Percentiles rank a stretch among this genome's conserved stretches.
These are phyloP conservation scores for Eulimnadia texana DNA, from an alignment of 1,140 invertebrate genomes.

Conservation along the genomic window DNA sequence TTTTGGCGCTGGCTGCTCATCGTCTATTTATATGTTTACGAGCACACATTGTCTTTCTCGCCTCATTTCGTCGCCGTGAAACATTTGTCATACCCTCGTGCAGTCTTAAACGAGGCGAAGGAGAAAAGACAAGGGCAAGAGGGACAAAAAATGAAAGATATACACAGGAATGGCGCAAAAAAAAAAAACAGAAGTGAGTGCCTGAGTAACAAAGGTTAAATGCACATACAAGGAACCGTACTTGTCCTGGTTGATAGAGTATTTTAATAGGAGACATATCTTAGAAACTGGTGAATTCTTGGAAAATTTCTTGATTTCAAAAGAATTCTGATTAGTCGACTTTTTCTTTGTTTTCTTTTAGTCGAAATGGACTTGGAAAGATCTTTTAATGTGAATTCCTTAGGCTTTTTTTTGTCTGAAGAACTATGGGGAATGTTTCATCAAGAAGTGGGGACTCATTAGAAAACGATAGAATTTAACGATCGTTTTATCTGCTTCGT, in stretches of 20 bases:
- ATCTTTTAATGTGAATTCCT: too few relatives aligned
- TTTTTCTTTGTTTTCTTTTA: not conserved
- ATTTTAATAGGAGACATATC: too few relatives aligned
- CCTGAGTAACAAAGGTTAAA: too few relatives aligned
- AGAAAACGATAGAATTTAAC: not conserved
- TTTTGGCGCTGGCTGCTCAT: not conserved
- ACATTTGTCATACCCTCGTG: not conserved
- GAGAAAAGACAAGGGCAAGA: not conserved
- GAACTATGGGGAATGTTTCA: not conserved
- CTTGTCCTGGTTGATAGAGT: too few relatives aligned
- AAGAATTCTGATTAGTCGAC: not conserved
- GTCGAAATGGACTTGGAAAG: not conserved
- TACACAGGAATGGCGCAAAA: too few relatives aligned
- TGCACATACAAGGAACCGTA: too few relatives aligned
- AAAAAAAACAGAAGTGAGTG: too few relatives aligned
- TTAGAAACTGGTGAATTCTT: too few relatives aligned
- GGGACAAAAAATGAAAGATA: not conserved
- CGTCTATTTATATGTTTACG: not conserved
- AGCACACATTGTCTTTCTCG: not conserved
- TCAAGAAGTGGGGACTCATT: not conserved
- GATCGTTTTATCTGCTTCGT: not conserved
- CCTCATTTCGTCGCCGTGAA: not conserved
- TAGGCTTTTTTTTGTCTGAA: too few relatives aligned
- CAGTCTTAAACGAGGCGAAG: not conserved
- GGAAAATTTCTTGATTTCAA: too few relatives aligned